A percentile compares a stretch with the other conserved stretches of the same genome.
Conservation (phyloP, 2,113 vertebrate genomes). For the Hippopotamus amphibius region DNA sequence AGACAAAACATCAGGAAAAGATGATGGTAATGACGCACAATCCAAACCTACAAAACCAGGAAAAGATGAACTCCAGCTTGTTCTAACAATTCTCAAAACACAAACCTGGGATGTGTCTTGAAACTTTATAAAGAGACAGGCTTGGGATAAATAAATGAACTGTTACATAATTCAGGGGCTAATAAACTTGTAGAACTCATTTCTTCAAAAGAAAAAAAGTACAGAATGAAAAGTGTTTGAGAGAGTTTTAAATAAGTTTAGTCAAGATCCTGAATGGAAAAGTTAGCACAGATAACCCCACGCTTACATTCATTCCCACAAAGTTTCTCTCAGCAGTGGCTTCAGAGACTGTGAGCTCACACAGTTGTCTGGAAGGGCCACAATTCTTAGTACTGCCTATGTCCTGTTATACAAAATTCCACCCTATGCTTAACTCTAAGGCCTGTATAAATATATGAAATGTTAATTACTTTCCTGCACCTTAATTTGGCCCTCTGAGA, state of each 20-base stretch:
- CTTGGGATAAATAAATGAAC: neutral
- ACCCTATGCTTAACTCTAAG: neutral
- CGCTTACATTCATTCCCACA: conserved; percentile 12
- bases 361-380: neutral
- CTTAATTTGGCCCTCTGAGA: neutral
- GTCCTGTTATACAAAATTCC: conserved; percentile 17
- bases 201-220: conserved; percentile 42
- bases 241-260: conserved; percentile 29
- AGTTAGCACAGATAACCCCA: neutral
- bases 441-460: neutral
- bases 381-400: neutral
- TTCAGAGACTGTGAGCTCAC: neutral
- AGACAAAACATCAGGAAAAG: conserved; percentile 14
- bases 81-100: conserved; percentile 38
- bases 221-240: neutral
- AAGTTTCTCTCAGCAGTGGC: neutral
- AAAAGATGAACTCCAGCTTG: conserved; percentile 6
- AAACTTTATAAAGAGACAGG: neutral
- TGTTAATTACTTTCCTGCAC: neutral
- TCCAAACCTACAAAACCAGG: neutral
- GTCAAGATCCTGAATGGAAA: conserved; percentile 11
- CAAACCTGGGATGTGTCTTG: neutral
- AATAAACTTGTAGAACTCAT: conserved; percentile 46
- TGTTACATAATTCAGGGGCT: neutral
- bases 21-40: neutral